Evolutionary conservation across 2,113 vertebrate species (phyloP).

Genomic region (Oreochromis aureus): DNA sequence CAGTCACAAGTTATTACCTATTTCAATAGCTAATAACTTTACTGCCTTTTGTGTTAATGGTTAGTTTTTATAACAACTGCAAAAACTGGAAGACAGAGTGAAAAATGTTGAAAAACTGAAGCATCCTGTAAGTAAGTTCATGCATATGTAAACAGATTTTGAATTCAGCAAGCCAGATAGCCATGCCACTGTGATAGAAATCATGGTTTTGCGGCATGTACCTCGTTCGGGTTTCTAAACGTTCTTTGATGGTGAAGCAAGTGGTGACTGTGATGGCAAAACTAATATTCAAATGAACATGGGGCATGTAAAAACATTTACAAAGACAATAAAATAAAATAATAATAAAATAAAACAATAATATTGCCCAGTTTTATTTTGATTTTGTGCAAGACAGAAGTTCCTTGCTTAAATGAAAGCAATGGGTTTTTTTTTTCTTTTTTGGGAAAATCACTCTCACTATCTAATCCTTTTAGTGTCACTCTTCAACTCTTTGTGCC

Average conservation of each 20-base stretch:
- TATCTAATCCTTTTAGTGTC: background rate
- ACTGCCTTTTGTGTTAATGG: background rate
- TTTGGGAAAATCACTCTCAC: background rate
- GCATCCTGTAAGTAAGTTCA: background rate
- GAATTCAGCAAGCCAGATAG: background rate
- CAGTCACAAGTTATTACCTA: background rate
- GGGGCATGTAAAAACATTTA: background rate
- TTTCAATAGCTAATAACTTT: background rate
- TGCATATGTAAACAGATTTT: background rate
- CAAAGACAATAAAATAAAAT: background rate
- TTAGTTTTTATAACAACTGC: background rate
- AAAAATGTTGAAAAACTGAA: background rate
- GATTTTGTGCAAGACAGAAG: background rate
- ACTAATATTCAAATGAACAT: background rate
- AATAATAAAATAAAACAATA: background rate
- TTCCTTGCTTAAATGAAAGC: background rate
- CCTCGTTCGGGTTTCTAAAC: background rate
- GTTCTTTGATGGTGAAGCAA: background rate
- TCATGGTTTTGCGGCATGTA: background rate
- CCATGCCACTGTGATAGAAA: background rate
- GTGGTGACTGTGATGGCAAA: background rate
- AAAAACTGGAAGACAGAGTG: background rate
- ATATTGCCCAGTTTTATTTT: background rate
- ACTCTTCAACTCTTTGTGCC: background rate
- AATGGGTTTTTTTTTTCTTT: background rate